Base-by-base conservation (phyloP, 2,888 invertebrate genomes). In the Sylvicola cinctus region DNA sequence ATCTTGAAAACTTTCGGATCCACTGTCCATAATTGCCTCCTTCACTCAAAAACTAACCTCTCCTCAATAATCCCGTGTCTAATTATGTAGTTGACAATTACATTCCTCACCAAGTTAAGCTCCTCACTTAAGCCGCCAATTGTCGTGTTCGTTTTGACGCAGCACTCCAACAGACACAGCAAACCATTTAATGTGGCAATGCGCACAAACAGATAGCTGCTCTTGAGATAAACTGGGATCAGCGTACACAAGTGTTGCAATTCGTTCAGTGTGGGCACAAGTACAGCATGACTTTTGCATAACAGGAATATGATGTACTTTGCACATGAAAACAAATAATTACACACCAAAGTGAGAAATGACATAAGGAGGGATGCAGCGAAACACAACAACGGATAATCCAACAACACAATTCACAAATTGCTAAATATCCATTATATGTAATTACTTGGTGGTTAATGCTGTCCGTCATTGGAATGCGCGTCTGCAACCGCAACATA, bases 381-480 rank as follows among this genome's bases (percentile, higher is more conserved):
- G 11, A 16, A 34, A 32, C 16, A 38, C 17, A 32, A 31, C 20
- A 20, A 33, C 20, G 29, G 33, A 14, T 13, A 40, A 33, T 28
- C 33, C 16, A 33, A 26, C 26, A 29, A 15, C 34, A 8, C n/a
- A 20, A 8, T 20, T 20, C 13, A 13, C 15, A 13, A 13, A 10
- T 29, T 13, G 74, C 64, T 55, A 77, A 78, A 46, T 74, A 72
- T 13, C 11, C 16, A 17, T 70, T 61, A 3, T 70, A 74, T 6
- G 76, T 2, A 38, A 42, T 30, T 41, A 55, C 55, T 47, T 78
- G 76, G 56, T 72, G 70, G 16, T 80, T 57, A 37, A 83, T 64
- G 47, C 80, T 79, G 55, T 85, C 83, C 50, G 84, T 81, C 36
- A 62, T 56, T 12, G 72, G 66, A 49, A 80, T 76, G 37, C 59